Evolutionary conservation across 2,888 invertebrate genomes (phyloP).

Genomic region (Heteromyza rotundicornis): DNA sequence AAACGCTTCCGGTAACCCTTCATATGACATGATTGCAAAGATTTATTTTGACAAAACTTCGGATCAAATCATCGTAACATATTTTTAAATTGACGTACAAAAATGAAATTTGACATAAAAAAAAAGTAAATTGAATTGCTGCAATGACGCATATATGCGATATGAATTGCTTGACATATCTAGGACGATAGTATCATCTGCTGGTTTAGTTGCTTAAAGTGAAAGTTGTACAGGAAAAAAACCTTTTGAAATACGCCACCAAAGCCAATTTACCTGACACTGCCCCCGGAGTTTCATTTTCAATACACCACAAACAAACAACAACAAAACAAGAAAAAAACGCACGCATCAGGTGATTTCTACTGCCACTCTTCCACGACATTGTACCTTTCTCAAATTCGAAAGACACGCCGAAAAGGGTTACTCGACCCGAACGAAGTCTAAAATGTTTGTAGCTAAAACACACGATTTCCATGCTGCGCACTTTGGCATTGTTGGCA

Average conservation of each 20-base stretch:
- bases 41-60: too few relatives aligned
- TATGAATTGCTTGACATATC: too few relatives aligned
- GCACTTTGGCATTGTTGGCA: conserved; percentile 2
- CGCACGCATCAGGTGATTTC: neutral
- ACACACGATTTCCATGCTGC: conserved; percentile 43
- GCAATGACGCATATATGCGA: too few relatives aligned
- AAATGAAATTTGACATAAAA: too few relatives aligned
- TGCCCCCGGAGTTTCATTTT: neutral
- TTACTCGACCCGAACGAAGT: conserved; percentile 25
- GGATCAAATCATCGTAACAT: too few relatives aligned
- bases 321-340: neutral
- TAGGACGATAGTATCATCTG: too few relatives aligned
- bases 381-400: neutral
- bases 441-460: conserved; percentile 48
- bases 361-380: neutral
- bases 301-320: neutral
- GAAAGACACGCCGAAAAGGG: neutral
- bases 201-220: too few relatives aligned
- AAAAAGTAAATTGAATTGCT: too few relatives aligned
- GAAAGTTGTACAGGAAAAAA: too few relatives aligned
- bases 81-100: too few relatives aligned
- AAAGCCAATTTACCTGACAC: neutral
- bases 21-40: too few relatives aligned
- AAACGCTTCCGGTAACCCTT: too few relatives aligned
- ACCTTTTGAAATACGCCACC: neutral